Evolutionary conservation across 2,888 invertebrate species (phyloP), one percentile per base, ranked within the genome.

Genomic region (Diadegma fenestrale): DNA sequence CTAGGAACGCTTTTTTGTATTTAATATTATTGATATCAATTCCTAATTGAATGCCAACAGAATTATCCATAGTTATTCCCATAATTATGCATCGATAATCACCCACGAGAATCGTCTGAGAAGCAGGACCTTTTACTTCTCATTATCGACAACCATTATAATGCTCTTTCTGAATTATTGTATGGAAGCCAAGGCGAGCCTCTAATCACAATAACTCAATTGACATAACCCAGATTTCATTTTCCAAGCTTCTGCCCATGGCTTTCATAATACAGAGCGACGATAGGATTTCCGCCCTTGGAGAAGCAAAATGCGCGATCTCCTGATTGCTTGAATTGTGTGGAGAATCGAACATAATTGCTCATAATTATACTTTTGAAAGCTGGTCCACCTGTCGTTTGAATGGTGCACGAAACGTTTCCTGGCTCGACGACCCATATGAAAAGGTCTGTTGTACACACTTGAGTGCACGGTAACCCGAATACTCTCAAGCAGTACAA

Each of bases 221-320:
- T 75, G 87, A 85, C 87, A 87, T 88, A 88, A 88, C 88, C 88
- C 87, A 87, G 86, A 85, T 88, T 87, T 88, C 84, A 85, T 83
- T 81, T 83, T 68, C 83, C 80, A 61, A 78, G 71, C 75, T 45
- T 78, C 69, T 73, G 69, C 64, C 80, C 68, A 45, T 82, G 79
- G 75, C 22, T 68, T n/a, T 76, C 61, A 80, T 80, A 86, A 81
- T 17, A 66, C 33, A 37, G 45, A 54, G n/a, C 43, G 17, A 61
- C 71, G n/a, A 86, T 82, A 79, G n/a, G n/a, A 79, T 33, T 63
- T 75, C 75, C 85, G 85, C 84, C 86, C 87, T 87, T 88, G 86
- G 80, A 84, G 75, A 10, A 73, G 54, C 58, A 58, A n/a, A n/a
- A 71, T 79, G 82, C 84, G 80, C 68, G 73, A 81, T 75, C 69